These are phyloP conservation scores for Nymphalis c-album DNA, from an alignment of 2,888 invertebrate genomes.

Conservation along the genomic window DNA sequence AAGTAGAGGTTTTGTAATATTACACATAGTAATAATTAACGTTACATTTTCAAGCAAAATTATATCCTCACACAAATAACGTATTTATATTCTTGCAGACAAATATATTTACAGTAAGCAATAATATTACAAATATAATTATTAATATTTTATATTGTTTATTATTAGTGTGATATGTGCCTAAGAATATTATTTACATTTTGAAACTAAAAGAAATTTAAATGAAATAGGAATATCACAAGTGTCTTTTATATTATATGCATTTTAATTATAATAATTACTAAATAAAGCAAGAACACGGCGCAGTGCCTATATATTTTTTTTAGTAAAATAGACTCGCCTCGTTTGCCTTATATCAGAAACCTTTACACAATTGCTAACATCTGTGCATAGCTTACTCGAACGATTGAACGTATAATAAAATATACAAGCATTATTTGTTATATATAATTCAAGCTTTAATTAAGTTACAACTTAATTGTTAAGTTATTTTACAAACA, in stretches of 20 bases:
- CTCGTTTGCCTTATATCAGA: too few relatives aligned
- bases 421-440: too few relatives aligned
- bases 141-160: background rate
- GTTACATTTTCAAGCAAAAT: too few relatives aligned
- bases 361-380: too few relatives aligned
- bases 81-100: background rate
- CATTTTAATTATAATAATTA: background rate
- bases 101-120: background rate
- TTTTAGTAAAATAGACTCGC: too few relatives aligned
- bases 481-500: background rate
- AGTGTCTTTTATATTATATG: conserved; percentile 1
- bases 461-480: too few relatives aligned
- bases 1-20: background rate
- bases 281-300: background rate
- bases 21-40: background rate
- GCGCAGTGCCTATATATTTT: too few relatives aligned
- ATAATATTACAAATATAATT: background rate
- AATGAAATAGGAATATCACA: conserved; percentile 6
- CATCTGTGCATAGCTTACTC: too few relatives aligned
- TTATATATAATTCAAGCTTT: too few relatives aligned
- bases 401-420: too few relatives aligned
- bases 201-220: background rate
- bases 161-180: conserved; percentile 2
- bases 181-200: conserved; percentile 5
- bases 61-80: too few relatives aligned